Conservation (phyloP, 2,888 invertebrate species). For the Drosophila borealis region DNA sequence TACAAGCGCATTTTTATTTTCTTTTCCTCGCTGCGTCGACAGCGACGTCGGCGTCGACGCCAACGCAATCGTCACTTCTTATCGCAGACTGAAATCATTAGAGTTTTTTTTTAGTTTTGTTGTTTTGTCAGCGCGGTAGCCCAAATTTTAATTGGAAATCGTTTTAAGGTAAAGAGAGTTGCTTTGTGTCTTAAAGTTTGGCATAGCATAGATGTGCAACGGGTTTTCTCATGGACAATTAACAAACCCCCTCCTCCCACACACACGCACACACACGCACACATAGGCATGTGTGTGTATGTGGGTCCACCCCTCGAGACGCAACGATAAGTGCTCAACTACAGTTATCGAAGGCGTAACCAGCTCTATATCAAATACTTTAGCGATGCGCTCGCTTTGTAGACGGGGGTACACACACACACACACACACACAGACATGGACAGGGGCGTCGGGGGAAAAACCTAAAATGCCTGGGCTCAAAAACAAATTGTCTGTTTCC, state of each 20-base stretch:
- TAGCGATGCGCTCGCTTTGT: conserved; percentile 2
- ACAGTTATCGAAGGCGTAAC: conserved; percentile 48
- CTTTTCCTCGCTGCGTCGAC: conserved; percentile 1
- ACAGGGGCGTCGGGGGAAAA: conserved; percentile 2
- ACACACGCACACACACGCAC: neutral
- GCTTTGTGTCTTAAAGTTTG: conserved; percentile 27
- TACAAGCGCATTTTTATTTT: conserved; percentile 1
- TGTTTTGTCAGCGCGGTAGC: conserved; percentile 9
- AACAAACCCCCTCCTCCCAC: conserved; percentile 13
- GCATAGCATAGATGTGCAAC: conserved; percentile 32
- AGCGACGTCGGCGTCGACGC: conserved; percentile 28
- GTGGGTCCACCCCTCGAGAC: conserved; percentile 24
- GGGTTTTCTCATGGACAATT: conserved; percentile 44
- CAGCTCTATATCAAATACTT: conserved; percentile 38
- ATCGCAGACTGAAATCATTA: conserved; percentile 54
- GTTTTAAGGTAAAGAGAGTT: conserved; percentile 24
- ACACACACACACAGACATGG: conserved; percentile 1
- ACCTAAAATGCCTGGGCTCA: conserved; percentile 35
- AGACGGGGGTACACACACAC: neutral
- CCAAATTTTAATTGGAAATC: conserved; percentile 58
- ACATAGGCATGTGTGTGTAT: neutral
- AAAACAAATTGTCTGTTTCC: conserved; percentile 50
- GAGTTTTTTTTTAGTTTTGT: conserved; percentile 13
- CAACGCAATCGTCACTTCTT: conserved; percentile 39
- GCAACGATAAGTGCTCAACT: conserved; percentile 24